Evolutionary conservation across 2,113 vertebrate species (phyloP).

Genomic region (Equus przewalskii): DNA sequence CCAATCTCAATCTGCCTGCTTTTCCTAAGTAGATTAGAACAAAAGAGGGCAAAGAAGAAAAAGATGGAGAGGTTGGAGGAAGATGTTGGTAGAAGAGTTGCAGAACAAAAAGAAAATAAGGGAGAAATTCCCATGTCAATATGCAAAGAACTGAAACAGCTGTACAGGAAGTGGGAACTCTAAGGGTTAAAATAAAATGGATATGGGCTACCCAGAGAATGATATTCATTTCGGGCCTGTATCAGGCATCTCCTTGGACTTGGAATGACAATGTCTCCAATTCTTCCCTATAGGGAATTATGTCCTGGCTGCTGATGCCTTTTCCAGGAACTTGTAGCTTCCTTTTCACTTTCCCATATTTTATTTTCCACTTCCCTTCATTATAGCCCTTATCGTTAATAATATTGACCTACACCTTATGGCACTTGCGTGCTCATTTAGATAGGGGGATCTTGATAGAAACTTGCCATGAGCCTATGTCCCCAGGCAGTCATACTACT

Average conservation of each 20-base stretch:
- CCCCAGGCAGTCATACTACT: neutral
- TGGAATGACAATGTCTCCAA: neutral
- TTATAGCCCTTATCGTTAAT: neutral
- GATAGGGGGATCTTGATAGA: no score
- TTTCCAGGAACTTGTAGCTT: neutral
- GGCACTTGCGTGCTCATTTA: neutral
- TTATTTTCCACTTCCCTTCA: neutral
- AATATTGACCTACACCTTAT: neutral
- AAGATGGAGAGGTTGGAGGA: neutral
- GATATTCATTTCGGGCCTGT: no score
- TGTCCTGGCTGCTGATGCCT: neutral
- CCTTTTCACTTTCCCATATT: neutral
- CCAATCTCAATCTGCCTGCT: neutral
- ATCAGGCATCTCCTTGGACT: neutral
- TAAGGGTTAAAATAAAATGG: accelerated
- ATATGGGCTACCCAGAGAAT: accelerated
- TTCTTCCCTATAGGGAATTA: neutral
- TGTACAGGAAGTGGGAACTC: neutral
- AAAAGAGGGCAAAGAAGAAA: no score
- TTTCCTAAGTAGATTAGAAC: neutral
- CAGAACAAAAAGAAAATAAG: neutral
- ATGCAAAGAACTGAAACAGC: neutral
- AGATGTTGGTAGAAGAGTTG: neutral
- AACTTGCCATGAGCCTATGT: neutral
- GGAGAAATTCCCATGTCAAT: neutral